Evolutionary conservation across 2,113 vertebrate genomes (phyloP), one percentile per base, ranked within the genome.

Genomic region (Marmota monax): DNA sequence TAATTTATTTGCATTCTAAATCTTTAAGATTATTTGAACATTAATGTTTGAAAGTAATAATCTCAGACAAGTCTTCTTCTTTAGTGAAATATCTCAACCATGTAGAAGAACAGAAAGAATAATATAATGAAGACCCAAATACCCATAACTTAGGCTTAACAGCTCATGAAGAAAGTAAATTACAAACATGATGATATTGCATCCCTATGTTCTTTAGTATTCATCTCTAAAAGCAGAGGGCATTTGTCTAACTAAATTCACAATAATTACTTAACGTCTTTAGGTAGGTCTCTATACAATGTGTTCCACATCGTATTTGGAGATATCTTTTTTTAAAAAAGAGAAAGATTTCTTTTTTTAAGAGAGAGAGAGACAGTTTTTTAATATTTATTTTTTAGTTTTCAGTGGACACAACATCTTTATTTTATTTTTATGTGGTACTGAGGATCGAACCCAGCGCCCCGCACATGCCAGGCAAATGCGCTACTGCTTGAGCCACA

Each of bases 171-270:
- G 27, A 67, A 32, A 67, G 13, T 67, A 13, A 67, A 67, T 67
- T 67, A 67, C 29, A 67, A 67, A 67, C 65, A 67, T 32, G 27
- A 67, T 67, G 45, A 45, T 45, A 90, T 67, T 89, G 53, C 9
- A 67, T 2, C 25, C 74, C 61, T 90, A 1, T 53, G 37, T 39
- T 76, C 42, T 89, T 23, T 22, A 79, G 45, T 45, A 61, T 70
- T 22, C 74, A 79, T 74, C 73, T 84, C 56, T 84, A 74, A 84
- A 84, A 92, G 23, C 18, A 45, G 51, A 67, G 11, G 12, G 34
- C 17, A 76, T 87, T 93, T 69, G 58, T 69, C 70, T 79, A 79
- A 61, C 37, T 79, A 87, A 86, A 86, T 86, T 93, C 69, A 86
- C 34, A 79, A 53, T 29, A 93, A 87, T 70, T 79, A 25, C 48